Conservation (phyloP, 2,888 invertebrate genomes). For the Andrena praecox region DNA sequence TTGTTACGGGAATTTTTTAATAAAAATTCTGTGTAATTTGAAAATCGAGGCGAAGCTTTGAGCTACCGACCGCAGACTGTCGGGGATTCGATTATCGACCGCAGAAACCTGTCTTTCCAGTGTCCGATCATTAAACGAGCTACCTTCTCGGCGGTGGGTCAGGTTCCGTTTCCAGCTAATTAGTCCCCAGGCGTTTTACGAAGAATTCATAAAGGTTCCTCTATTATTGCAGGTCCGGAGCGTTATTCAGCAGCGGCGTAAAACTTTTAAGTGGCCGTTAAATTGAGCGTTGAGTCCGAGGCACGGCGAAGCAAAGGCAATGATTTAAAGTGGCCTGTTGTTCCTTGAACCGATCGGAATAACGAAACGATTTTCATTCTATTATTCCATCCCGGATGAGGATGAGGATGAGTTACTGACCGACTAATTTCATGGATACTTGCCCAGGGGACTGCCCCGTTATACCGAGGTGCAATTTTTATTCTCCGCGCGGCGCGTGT, state of each 20-base stretch:
- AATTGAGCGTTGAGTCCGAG: neutral
- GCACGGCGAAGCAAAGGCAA: neutral
- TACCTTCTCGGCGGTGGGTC: constrained; percentile 13
- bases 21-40: neutral
- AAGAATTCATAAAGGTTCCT: neutral
- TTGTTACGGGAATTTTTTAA: neutral
- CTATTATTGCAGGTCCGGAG: neutral
- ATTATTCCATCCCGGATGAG: constrained; percentile 59
- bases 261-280: neutral
- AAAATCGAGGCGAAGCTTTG: neutral
- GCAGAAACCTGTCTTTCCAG: constrained; percentile 45
- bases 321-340: constrained; percentile 18
- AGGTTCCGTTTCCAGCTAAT: neutral
- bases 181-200: neutral
- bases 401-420: constrained; percentile 65
- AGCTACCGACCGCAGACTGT: neutral
- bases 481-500: constrained; percentile 50
- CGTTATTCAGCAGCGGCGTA: neutral
- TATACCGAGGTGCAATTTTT: constrained; percentile 68
- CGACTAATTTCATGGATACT: constrained; percentile 71
- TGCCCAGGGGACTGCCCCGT: constrained; percentile 61
- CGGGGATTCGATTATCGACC: constrained; percentile 36
- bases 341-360: constrained; percentile 40
- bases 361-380: constrained; percentile 51
- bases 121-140: constrained; percentile 10